These are phyloP conservation scores for Chironomus striatipennis DNA, from an alignment of 1,140 invertebrate species.

Conservation along the genomic window DNA sequence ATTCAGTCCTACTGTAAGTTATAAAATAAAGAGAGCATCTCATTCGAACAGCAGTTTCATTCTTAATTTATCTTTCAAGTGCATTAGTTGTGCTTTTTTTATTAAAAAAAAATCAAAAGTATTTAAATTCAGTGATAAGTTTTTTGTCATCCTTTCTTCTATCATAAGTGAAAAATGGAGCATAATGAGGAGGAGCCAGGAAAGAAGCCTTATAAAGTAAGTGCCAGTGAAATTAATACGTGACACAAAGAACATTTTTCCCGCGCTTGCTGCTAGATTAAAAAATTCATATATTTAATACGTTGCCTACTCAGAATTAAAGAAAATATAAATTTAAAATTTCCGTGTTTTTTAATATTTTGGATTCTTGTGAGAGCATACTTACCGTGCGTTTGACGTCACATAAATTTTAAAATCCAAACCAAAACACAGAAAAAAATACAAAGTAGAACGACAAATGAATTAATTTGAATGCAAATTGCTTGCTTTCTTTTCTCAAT, in stretches of 20 bases:
- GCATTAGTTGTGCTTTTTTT: not conserved
- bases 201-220: slow-evolving; percentile 12
- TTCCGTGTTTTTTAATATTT: not conserved
- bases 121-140: not conserved
- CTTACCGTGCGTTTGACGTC: not conserved
- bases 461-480: no score
- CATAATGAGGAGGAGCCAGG: not conserved
- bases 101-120: not conserved
- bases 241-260: not conserved
- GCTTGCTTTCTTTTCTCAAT: no score
- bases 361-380: not conserved
- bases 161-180: not conserved
- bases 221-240: not conserved
- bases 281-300: not conserved
- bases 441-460: no score
- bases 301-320: not conserved
- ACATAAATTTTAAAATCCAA: no score
- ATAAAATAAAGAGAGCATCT: slow-evolving; percentile 1
- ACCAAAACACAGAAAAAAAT: no score
- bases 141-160: not conserved
- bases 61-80: not conserved
- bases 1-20: not conserved
- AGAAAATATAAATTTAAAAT: not conserved
- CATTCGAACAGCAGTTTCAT: not conserved
- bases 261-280: not conserved